A percentile compares a stretch with the other conserved stretches of the same genome.
These are phyloP conservation scores for Brachyptera risi DNA, from an alignment of 2,888 invertebrate species.

Conservation along the genomic window DNA sequence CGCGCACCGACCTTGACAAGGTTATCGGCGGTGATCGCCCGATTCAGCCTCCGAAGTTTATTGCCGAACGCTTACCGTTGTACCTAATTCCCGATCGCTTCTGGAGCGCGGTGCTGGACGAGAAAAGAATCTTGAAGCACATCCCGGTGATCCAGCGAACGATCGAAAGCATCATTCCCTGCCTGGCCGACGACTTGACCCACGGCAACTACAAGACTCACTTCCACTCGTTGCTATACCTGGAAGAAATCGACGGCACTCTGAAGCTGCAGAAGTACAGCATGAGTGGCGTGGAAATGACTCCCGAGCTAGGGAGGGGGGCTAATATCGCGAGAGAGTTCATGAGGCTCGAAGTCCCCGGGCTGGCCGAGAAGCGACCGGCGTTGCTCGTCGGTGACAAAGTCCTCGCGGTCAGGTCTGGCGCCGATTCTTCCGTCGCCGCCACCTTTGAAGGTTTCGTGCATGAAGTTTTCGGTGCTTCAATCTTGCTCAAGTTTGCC, in stretches of 20 bases:
- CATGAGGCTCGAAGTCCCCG: constrained; percentile 70
- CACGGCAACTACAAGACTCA: constrained; percentile 60
- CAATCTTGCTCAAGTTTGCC: constrained; percentile 62
- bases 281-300: constrained; percentile 43
- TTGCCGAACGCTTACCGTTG: constrained; percentile 47
- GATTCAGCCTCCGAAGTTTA: constrained; percentile 55
- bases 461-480: not conserved
- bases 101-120: constrained; percentile 42
- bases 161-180: constrained; percentile 51
- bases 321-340: constrained; percentile 56
- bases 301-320: no score
- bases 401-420: constrained; percentile 45
- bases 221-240: constrained; percentile 68
- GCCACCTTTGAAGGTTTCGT: constrained; percentile 10
- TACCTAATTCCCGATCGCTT: constrained; percentile 48
- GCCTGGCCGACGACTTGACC: constrained; percentile 50
- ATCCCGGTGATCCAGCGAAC: constrained; percentile 43
- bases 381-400: constrained; percentile 77
- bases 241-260: constrained; percentile 75
- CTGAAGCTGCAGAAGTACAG: constrained; percentile 65
- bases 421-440: not conserved
- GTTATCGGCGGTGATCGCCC: constrained; percentile 50
- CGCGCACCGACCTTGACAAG: not conserved
- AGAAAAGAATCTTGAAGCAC: constrained; percentile 43
- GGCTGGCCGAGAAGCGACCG: constrained; percentile 81